A percentile compares a stretch with the other conserved stretches of the same genome.
Evolutionary conservation across 2,113 vertebrate species (phyloP).

Genomic region (Callipepla californica): DNA sequence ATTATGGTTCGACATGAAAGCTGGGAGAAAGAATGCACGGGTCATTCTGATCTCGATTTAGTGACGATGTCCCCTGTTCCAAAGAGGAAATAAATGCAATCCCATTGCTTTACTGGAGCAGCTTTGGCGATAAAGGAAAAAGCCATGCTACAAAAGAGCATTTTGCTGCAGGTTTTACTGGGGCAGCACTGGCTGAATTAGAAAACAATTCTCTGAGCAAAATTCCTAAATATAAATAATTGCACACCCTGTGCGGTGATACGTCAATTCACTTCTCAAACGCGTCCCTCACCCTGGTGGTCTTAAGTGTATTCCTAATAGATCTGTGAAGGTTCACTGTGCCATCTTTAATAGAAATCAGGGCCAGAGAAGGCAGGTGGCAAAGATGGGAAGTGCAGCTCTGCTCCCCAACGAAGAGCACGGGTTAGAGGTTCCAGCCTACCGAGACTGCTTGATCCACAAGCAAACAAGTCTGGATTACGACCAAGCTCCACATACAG

Average conservation of each 20-base stretch:
- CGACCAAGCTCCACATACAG: background rate
- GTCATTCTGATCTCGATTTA: slow-evolving; percentile 73
- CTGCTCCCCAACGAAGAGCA: background rate
- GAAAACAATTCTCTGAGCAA: background rate
- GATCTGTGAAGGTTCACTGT: background rate
- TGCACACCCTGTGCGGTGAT: background rate
- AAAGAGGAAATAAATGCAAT: slow-evolving; percentile 66
- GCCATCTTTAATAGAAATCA: background rate
- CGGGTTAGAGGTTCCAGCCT: background rate
- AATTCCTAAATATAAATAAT: background rate
- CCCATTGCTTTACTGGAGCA: slow-evolving; percentile 46
- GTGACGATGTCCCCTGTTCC: slow-evolving; percentile 56
- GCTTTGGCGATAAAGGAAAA: slow-evolving; percentile 34
- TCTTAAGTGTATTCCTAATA: background rate
- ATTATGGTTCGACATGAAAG: slow-evolving; percentile 63
- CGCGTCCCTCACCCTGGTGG: background rate
- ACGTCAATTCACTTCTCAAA: background rate
- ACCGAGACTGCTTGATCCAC: background rate
- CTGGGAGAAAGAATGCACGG: slow-evolving; percentile 67
- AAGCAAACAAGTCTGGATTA: slow-evolving; percentile 28
- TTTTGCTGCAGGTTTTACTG: slow-evolving; percentile 13
- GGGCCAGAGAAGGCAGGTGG: background rate
- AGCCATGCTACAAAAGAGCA: background rate
- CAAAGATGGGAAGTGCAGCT: background rate
- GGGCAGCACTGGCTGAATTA: background rate